Evolutionary conservation across 2,888 invertebrate species (phyloP), one percentile per base, ranked within the genome.

Genomic region (Plusia festucae): DNA sequence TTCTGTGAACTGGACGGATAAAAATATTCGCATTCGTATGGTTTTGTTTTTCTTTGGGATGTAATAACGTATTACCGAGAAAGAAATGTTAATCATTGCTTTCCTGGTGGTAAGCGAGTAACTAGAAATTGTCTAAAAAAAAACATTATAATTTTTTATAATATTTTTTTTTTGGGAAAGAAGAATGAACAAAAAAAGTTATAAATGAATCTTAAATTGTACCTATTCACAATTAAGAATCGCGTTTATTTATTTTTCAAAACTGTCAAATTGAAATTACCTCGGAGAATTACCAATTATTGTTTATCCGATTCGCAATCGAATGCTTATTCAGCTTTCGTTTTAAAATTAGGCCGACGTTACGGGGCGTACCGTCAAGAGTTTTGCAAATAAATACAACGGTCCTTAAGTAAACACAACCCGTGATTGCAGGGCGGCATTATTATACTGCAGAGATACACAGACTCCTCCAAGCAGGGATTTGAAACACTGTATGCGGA

Each of bases 351-450:
- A 91, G 90, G 87, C 84, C 85, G 82, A 79, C 84, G 85, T 82
- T 85, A 79, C 83, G 82, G 82, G 80, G 80, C 84, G 86, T 84
- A 84, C 88, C 85, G 87, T 86, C 81, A 89, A 91, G 91, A 89
- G 91, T 85, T 90, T 87, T 82, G 90, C 88, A 93, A 93, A 93
- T 93, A 93, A 92, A 92, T 90, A 90, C 87, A 77, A 84, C 88
- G 87, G 87, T 84, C 83, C 86, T 88, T 88, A 82, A 79, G 88
- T 85, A 90, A 91, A 92, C 88, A 91, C 82, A 76, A 75, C 68
- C 82, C 82, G 83, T 89, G 90, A 92, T 92, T 91, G 88, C 88
- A 84, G 60, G 62, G 34, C 30, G 58, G 68, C 64, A 66, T 78
- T 81, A 74, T 78, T 65, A 71, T 71, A 64, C 71, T 49, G 55